Base-by-base conservation (phyloP, 2,113 vertebrate genomes). In the Strix uralensis region DNA sequence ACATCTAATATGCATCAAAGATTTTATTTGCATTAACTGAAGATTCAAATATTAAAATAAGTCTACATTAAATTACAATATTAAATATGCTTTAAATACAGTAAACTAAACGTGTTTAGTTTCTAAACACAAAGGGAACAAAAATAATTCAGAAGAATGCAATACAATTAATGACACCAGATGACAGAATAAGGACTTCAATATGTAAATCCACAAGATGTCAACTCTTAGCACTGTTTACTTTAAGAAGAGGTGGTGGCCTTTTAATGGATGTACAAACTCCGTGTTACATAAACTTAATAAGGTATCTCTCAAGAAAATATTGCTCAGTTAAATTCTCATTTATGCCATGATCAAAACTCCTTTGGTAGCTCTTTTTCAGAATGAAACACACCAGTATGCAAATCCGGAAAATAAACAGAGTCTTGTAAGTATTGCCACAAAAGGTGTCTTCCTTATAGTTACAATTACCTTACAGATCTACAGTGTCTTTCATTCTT, bases 41-140 rank as follows among this genome's bases (percentile, higher is more conserved):
- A 96, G 89, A 96, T 79, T 94, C 90, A 94, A 92, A 94, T 97
- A 96, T 91, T 97, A 95, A 96, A 97, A 95, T 96, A 97, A 96
- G 92, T 97, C 97, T 97, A 97, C 96, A 97, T 98, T 98, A 98
- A 98, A 97, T 98, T 97, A 98, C 97, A 98, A 90, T 97, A 97
- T 97, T 97, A 98, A 96, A 97, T 96, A 98, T 44, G 70, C 55
- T 96, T 97, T 97, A 98, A 96, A 98, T 97, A 98, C 79, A 97
- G 73, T 67, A 86, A 96, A 98, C 94, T 92, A 96, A 96, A 95
- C 0, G 22, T 90, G 86, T 95, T 94, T 90, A 88, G 77, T 94
- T 97, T 95, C 96, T 79, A 86, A 32, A 93, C 84, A 97, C 94
- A 96, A 96, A 92, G 52, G 44, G 78, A 98, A 97, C 94, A 90